phyloP scores from a whole-genome alignment of 2,888 invertebrate species.

The Macrosiphum euphorbiae region DNA sequence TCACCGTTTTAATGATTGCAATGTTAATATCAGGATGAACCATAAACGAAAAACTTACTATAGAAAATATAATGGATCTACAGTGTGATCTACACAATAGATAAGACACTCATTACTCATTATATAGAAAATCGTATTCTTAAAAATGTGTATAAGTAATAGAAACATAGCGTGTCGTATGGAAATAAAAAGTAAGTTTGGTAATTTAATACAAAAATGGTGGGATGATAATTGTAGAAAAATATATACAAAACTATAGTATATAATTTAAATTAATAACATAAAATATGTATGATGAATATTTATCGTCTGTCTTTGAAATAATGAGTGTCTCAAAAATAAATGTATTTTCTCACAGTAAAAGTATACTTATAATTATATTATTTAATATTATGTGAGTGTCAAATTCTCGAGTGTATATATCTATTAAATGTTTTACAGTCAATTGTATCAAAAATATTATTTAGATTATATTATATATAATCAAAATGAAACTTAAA shows the following conservation, averaged over 20 bases:
- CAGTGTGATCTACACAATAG: not conserved
- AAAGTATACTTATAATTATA: too few relatives aligned
- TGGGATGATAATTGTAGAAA: not conserved
- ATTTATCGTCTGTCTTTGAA: not conserved
- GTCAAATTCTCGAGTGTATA: too few relatives aligned
- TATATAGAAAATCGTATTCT: not conserved
- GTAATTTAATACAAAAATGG: too few relatives aligned
- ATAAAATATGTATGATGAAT: not conserved
- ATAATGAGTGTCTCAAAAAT: not conserved
- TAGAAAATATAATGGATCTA: too few relatives aligned
- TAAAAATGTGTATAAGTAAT: not conserved
- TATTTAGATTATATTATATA: too few relatives aligned
- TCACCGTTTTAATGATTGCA: not conserved
- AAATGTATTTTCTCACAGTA: not conserved
- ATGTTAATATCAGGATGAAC: not conserved
- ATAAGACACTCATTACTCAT: not conserved
- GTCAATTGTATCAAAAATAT: too few relatives aligned
- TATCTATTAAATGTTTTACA: too few relatives aligned
- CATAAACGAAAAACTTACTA: not conserved
- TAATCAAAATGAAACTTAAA: too few relatives aligned
- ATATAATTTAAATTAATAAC: not conserved
- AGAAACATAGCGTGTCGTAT: too few relatives aligned
- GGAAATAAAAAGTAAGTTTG: not conserved
- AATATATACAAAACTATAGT: not conserved
- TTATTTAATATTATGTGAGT: too few relatives aligned